phyloP scores from a whole-genome alignment of 2,888 invertebrate genomes.

The Aplocera efformata region DNA sequence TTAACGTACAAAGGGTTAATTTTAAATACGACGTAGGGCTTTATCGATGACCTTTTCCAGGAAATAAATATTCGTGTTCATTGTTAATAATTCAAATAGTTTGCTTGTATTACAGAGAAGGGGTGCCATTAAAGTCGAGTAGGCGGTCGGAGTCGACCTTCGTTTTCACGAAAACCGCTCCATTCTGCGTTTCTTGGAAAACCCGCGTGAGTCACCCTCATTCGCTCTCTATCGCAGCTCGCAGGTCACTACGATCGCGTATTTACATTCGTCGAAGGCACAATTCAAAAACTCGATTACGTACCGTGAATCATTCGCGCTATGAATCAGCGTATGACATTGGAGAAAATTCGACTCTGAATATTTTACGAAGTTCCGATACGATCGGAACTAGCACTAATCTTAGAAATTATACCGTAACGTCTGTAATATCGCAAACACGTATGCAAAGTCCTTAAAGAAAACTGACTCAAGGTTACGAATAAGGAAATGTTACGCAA shows the following conservation, averaged over 20 bases:
- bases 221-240: constrained; percentile 62
- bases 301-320: constrained; percentile 69
- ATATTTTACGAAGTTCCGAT: constrained; percentile 25
- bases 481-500: constrained; percentile 42
- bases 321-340: constrained; percentile 70
- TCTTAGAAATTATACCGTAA: neutral
- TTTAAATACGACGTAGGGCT: constrained; percentile 20
- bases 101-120: constrained; percentile 36
- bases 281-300: constrained; percentile 78
- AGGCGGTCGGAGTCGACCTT: constrained; percentile 55
- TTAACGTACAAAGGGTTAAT: constrained; percentile 43
- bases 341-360: constrained; percentile 48
- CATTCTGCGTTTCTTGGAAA: constrained; percentile 71
- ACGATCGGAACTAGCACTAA: constrained; percentile 3
- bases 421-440: constrained; percentile 5
- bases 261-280: constrained; percentile 72
- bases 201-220: constrained; percentile 73
- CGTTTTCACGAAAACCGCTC: constrained; percentile 73
- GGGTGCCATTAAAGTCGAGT: constrained; percentile 39
- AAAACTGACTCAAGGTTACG: constrained; percentile 34
- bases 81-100: constrained; percentile 37
- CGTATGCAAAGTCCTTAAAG: constrained; percentile 26
- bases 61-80: constrained; percentile 23
- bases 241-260: constrained; percentile 66
- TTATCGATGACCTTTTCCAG: constrained; percentile 30